Percentiles rank a stretch among this genome's conserved stretches.
Evolutionary conservation across 2,113 vertebrate genomes (phyloP).

Genomic region (Cinclus mexicanus): DNA sequence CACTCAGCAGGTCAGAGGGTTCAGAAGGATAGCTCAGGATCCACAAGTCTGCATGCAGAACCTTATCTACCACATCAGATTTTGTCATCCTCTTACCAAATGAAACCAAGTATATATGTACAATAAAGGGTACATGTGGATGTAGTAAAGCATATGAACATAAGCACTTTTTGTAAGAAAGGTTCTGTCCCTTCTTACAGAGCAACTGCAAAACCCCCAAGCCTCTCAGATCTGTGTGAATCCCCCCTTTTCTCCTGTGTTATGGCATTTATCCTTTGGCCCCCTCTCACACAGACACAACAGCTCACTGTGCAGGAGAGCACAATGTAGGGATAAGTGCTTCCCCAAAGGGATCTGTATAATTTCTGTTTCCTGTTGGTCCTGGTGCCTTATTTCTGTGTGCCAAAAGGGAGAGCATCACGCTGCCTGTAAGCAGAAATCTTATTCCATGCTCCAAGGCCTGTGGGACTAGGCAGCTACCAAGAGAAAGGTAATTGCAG

Average conservation of each 20-base stretch:
- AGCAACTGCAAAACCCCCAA: not conserved
- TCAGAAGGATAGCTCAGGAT: not conserved
- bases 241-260: not conserved
- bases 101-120: not conserved
- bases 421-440: not conserved
- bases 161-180: not conserved
- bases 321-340: not conserved
- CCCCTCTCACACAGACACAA: not conserved
- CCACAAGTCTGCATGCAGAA: not conserved
- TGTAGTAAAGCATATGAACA: not conserved
- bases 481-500: not conserved
- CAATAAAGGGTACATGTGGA: not conserved
- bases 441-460: not conserved
- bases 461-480: not conserved
- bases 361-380: not conserved
- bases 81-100: not conserved
- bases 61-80: not conserved
- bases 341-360: not conserved
- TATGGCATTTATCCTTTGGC: not conserved
- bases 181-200: not conserved
- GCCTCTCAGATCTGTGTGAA: not conserved
- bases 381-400: not conserved
- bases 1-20: not conserved
- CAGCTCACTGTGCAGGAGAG: not conserved
- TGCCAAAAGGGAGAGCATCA: not conserved